A percentile compares a stretch with the other conserved stretches of the same genome.
Conservation (phyloP, 2,113 vertebrate genomes). For the Martes martes region DNA sequence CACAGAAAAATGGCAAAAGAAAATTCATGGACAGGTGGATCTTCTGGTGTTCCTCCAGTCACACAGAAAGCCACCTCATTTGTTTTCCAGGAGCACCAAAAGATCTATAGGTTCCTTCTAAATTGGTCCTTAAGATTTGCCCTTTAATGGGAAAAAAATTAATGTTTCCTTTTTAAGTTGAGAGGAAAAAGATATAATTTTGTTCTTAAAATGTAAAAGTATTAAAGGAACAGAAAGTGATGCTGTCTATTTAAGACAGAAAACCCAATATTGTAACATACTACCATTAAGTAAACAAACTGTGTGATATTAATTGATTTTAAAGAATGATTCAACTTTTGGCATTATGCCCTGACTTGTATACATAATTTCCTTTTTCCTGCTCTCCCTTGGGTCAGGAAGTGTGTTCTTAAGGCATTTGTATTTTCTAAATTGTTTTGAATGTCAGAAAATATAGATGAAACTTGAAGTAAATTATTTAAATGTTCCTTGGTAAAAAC, state of each 20-base stretch:
- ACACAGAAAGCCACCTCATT: background rate
- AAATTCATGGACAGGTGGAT: background rate
- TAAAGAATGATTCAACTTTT: slow-evolving; percentile 82
- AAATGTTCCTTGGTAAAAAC: slow-evolving; percentile 50
- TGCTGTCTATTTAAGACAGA: slow-evolving; percentile 50
- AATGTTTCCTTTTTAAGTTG: slow-evolving; percentile 44
- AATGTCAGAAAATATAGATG: slow-evolving; percentile 56
- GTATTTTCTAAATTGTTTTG: slow-evolving; percentile 74
- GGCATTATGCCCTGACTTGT: slow-evolving; percentile 77
- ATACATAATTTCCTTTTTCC: slow-evolving; percentile 85
- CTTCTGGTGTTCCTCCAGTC: background rate
- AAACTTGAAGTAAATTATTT: slow-evolving; percentile 67
- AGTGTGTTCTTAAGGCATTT: slow-evolving; percentile 80
- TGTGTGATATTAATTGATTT: slow-evolving; percentile 77
- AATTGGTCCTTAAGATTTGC: slow-evolving; percentile 6
- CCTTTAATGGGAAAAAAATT: background rate
- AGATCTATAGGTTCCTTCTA: background rate
- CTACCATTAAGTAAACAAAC: slow-evolving; percentile 67
- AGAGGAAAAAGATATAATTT: slow-evolving; percentile 40
- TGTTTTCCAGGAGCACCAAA: background rate
- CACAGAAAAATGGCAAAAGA: background rate
- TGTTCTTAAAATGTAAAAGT: slow-evolving; percentile 39
- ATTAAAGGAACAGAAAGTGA: slow-evolving; percentile 23
- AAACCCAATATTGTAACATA: slow-evolving; percentile 50
- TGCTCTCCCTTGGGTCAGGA: slow-evolving; percentile 82